phyloP scores from a whole-genome alignment of 2,113 vertebrate species.

The Camelus dromedarius region DNA sequence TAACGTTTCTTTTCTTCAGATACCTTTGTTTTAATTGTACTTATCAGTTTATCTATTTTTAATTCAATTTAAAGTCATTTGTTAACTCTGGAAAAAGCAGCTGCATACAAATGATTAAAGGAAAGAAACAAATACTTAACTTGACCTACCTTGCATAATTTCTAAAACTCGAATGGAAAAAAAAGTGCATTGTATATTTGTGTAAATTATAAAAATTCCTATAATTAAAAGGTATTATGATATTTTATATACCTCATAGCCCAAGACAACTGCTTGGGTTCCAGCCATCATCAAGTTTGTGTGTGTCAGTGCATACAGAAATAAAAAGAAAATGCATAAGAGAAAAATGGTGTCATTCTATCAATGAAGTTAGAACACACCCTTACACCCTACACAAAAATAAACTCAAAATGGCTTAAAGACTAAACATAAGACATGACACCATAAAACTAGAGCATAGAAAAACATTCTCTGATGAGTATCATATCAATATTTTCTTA shows the following conservation, averaged over 20 bases:
- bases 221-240: not conserved
- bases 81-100: not conserved
- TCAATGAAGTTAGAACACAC: too few relatives aligned
- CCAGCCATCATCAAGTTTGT: not conserved
- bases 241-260: not conserved
- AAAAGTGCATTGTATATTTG: not conserved
- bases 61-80: not conserved
- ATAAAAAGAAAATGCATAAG: not conserved
- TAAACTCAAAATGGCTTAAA: too few relatives aligned
- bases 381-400: too few relatives aligned
- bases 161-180: not conserved
- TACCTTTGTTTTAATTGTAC: not conserved
- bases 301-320: not conserved
- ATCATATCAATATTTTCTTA: too few relatives aligned
- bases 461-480: too few relatives aligned
- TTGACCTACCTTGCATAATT: not conserved
- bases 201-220: not conserved
- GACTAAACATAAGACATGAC: too few relatives aligned
- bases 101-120: not conserved
- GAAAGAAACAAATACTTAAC: not conserved
- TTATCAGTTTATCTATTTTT: conserved; percentile 40
- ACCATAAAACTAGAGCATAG: too few relatives aligned
- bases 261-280: not conserved
- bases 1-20: not conserved
- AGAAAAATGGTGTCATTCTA: not conserved